Evolutionary conservation across 2,113 vertebrate species (phyloP), one percentile per base, ranked within the genome.

Genomic region (Probosciger aterrimus): DNA sequence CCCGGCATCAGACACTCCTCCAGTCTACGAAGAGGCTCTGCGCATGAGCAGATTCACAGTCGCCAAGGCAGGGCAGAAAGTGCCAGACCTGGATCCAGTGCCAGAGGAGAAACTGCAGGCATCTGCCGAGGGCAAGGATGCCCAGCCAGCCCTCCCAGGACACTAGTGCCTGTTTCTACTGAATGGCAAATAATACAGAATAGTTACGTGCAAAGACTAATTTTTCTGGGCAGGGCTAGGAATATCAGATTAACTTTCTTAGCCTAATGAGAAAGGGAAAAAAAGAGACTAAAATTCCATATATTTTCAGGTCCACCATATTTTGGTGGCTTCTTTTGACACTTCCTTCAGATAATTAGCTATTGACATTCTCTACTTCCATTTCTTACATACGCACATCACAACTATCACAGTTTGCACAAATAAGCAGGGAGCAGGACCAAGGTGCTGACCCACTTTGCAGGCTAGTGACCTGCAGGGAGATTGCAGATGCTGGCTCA

Each of bases 1-100:
- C 25, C 71, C 96, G 0, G 37, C 92, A 3, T 1, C 83, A 12
- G 98, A 98, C 82, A 97, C 97, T 6, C 98, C 98, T 10, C 98
- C 98, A 0, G 96, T 98, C 53, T 98, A 98, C 0, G 98, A 98
- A 23, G 98, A 98, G 91, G 98, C 98, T 39, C 93, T 98, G 46
- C 93, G n/a, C 62, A 98, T 98, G 97, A 98, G 94, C 73, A 96
- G 97, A 37, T 98, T 98, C 95, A 98, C 98, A 0, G 98, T 98
- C 0, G 97, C 97, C 47, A 97, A 93, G 59, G 94, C 96, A 0
- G 97, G 89, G 16, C 97, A 97, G 82, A 98, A 95, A 90, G 92
- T 89, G 12, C 93, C 97, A 13, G 97, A 97, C 22, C 86, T 98
- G n/a, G 93, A 97, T 6, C 79, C 98, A 0, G 97, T 98, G 41